Evolutionary conservation across 1,140 invertebrate species (phyloP).

Genomic region (Dendroctonus valens): DNA sequence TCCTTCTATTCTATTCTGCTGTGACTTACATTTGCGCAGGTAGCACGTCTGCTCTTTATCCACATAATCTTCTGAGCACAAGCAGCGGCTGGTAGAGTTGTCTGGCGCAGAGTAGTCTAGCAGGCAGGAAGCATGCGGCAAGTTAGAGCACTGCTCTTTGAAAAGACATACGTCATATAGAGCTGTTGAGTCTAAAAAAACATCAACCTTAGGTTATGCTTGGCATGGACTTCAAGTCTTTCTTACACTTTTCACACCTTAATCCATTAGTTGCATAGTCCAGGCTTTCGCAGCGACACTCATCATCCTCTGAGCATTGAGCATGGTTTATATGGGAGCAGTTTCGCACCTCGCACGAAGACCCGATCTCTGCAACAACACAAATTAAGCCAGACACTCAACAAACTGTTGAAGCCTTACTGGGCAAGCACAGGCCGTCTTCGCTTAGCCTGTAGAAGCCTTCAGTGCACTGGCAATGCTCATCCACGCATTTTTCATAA

Average conservation of each 20-base stretch:
- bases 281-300: constrained; percentile 3
- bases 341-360: constrained; percentile 17
- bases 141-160: constrained; percentile 14
- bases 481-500: constrained; percentile 15
- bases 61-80: constrained; percentile 15
- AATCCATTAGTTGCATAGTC: constrained; percentile 6
- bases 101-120: neutral
- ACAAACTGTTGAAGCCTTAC: constrained; percentile 14
- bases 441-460: constrained; percentile 15
- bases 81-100: constrained; percentile 6
- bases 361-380: constrained; percentile 16
- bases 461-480: constrained; percentile 15
- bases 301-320: constrained; percentile 1
- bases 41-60: constrained; percentile 18
- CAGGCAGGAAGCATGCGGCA: constrained; percentile 10
- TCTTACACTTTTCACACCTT: constrained; percentile 9
- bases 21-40: constrained; percentile 11
- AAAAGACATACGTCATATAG: constrained; percentile 22
- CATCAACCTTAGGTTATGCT: neutral
- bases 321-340: constrained; percentile 17
- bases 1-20: neutral
- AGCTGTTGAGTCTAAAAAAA: constrained; percentile 1
- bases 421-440: constrained; percentile 14
- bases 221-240: neutral
- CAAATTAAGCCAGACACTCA: neutral